Percentiles rank a stretch among this genome's conserved stretches.
Evolutionary conservation across 2,797 vertebrate species (phyloP).

Genomic region (Pampus argenteus): DNA sequence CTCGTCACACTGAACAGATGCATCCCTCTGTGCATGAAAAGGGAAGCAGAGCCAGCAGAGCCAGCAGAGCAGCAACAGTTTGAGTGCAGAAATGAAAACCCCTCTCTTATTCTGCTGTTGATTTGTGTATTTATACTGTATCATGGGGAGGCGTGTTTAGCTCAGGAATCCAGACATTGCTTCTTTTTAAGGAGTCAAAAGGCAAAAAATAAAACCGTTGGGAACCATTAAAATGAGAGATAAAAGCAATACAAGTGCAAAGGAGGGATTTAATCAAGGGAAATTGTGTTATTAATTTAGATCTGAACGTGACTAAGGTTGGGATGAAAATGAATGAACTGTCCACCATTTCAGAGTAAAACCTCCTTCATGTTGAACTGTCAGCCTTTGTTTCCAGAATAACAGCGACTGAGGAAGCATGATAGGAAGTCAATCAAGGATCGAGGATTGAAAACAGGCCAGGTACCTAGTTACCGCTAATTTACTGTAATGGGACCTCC

Average conservation of each 20-base stretch:
- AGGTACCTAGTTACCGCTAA: not conserved
- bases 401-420: not conserved
- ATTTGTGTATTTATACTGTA: not conserved
- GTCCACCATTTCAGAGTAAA: not conserved
- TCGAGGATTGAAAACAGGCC: not conserved
- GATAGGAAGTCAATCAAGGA: not conserved
- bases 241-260: not conserved
- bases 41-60: constrained; percentile 11
- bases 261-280: not conserved
- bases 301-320: too few relatives aligned
- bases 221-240: not conserved
- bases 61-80: constrained; percentile 1
- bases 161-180: not conserved
- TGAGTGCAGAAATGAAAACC: not conserved
- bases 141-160: not conserved
- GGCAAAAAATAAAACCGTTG: not conserved
- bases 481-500: not conserved
- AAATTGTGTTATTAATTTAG: not conserved
- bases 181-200: not conserved
- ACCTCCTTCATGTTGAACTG: not conserved
- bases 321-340: not conserved
- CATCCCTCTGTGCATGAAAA: constrained; percentile 36
- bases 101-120: constrained; percentile 24
- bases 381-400: not conserved
- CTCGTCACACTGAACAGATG: constrained; percentile 51